Percentiles rank a stretch among this genome's conserved stretches.
Evolutionary conservation across 2,797 vertebrate species (phyloP).

Genomic region (Poecilia velifera): DNA sequence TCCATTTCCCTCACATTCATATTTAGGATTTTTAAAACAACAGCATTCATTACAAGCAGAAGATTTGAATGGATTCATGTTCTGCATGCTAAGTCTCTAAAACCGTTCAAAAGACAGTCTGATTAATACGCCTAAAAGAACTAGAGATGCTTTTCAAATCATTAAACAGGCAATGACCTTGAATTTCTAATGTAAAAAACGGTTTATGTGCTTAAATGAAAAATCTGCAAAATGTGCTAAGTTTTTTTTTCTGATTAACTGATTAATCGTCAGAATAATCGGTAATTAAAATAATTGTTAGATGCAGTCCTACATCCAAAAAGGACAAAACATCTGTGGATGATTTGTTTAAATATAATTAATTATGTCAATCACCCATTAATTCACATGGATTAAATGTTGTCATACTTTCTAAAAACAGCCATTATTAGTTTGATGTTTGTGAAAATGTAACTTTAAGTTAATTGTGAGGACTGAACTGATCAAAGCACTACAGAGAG

Average conservation of each 20-base stretch:
- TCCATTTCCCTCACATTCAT: background rate
- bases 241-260: no score
- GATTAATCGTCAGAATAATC: no score
- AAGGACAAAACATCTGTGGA: background rate
- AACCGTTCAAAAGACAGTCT: background rate
- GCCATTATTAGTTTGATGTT: background rate
- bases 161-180: background rate
- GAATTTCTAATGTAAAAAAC: no score
- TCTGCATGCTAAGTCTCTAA: background rate
- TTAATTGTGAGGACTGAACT: background rate
- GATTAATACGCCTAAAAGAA: background rate
- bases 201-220: no score
- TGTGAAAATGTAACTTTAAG: background rate
- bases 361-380: background rate
- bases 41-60: background rate
- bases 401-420: background rate
- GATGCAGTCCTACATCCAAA: background rate
- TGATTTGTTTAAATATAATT: background rate
- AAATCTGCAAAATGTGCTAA: no score
- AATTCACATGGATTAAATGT: background rate
- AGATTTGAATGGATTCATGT: background rate
- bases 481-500: background rate
- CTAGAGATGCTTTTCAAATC: constrained; percentile 3
- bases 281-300: no score
- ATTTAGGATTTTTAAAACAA: background rate